Percentiles rank a stretch among this genome's conserved stretches.
Evolutionary conservation across 2,888 invertebrate species (phyloP).

Genomic region (Acrobasis suavella): DNA sequence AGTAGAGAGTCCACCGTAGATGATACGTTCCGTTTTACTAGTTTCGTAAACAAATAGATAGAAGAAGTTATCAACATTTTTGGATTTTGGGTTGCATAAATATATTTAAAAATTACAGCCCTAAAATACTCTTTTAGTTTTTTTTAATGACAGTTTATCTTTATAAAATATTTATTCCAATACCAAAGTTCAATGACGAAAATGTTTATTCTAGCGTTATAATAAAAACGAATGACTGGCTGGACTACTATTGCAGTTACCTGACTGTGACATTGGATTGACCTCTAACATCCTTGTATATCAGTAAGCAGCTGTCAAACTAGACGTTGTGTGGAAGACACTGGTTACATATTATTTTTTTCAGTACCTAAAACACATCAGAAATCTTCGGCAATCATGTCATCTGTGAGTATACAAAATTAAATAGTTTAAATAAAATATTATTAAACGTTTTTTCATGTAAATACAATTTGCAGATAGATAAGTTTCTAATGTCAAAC

Average conservation of each 20-base stretch:
- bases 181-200: conserved; percentile 30
- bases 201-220: conserved; percentile 40
- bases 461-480: not conserved
- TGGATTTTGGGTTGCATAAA: conserved; percentile 21
- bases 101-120: too few relatives aligned
- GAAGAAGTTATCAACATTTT: conserved; percentile 11
- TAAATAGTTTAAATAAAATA: not conserved
- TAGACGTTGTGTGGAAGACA: conserved; percentile 25
- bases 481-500: not conserved
- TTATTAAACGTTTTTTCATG: not conserved
- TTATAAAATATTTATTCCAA: too few relatives aligned
- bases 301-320: conserved; percentile 57
- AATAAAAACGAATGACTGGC: conserved; percentile 41
- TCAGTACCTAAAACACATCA: not conserved
- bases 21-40: conserved; percentile 4
- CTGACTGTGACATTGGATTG: conserved; percentile 67
- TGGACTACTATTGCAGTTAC: conserved; percentile 20
- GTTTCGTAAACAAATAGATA: not conserved
- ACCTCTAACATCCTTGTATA: conserved; percentile 63
- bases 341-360: conserved; percentile 1
- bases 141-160: too few relatives aligned
- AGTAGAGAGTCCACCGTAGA: too few relatives aligned
- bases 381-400: conserved; percentile 19
- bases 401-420: conserved; percentile 21
- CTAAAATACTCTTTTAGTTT: too few relatives aligned